These are phyloP conservation scores for Pachymerium ferrugineum DNA, from an alignment of 2,888 invertebrate genomes.

Conservation along the genomic window DNA sequence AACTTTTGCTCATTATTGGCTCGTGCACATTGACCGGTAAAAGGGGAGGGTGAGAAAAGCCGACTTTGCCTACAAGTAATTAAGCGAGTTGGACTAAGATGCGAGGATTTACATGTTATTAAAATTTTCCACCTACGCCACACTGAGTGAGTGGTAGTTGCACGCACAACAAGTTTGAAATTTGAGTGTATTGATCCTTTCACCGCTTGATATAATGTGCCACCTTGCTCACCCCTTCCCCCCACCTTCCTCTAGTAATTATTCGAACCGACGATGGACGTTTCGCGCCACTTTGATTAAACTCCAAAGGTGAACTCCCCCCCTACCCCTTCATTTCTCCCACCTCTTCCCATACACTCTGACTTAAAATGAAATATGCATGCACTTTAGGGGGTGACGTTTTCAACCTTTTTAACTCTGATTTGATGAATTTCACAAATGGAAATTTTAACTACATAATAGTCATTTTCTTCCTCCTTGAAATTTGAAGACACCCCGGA, in stretches of 20 bases:
- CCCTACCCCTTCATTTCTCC: neutral
- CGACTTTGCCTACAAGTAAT: conserved; percentile 30
- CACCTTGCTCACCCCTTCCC: conserved; percentile 28
- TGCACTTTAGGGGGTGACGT: neutral
- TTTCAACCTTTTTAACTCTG: neutral
- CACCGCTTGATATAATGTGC: conserved; percentile 30
- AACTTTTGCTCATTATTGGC: neutral
- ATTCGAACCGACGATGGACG: conserved; percentile 30
- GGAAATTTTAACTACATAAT: neutral
- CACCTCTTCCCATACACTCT: neutral
- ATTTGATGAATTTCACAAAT: neutral
- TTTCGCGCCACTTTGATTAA: conserved; percentile 25
- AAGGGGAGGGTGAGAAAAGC: conserved; percentile 1
- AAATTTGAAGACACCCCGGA: no score
- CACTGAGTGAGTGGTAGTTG: conserved; percentile 27
- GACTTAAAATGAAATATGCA: neutral
- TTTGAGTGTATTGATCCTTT: conserved; percentile 32
- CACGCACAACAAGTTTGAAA: conserved; percentile 33
- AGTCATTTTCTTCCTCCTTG: no score
- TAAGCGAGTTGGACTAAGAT: conserved; percentile 31
- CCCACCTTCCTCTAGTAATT: conserved; percentile 12
- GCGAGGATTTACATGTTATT: conserved; percentile 34
- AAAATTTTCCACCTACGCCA: conserved; percentile 30
- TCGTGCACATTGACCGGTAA: neutral
- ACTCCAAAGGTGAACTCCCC: conserved; percentile 25